Conservation (phyloP, 2,888 invertebrate species). For the Pandemis cinnamomeana region DNA sequence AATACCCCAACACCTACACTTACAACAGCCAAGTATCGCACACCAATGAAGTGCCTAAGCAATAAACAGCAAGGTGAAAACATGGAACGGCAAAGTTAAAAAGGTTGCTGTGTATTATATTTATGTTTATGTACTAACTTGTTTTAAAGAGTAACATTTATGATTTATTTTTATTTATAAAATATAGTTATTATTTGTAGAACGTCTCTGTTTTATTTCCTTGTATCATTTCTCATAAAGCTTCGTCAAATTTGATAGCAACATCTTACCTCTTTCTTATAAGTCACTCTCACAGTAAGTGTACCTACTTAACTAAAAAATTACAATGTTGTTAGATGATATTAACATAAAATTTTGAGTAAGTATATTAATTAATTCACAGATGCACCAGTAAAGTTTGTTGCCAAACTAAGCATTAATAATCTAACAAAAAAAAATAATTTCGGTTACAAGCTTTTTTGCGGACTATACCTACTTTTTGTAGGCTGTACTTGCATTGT, state of each 20-base stretch:
- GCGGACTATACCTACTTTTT: no score
- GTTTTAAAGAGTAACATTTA: background rate
- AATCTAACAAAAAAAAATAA: no score
- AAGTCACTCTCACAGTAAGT: no score
- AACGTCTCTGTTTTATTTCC: background rate
- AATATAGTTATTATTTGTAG: background rate
- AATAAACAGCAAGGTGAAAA: slow-evolving; percentile 6
- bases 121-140: background rate
- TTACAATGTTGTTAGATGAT: no score
- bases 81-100: background rate
- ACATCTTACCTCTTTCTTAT: no score
- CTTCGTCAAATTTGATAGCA: background rate
- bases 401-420: no score
- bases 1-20: slow-evolving; percentile 59
- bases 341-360: no score
- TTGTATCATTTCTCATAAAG: background rate
- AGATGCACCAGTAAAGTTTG: no score
- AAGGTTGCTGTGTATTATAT: background rate
- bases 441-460: no score
- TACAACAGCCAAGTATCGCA: slow-evolving; percentile 48
- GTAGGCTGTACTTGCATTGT: no score
- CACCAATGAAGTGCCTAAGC: slow-evolving; percentile 31
- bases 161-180: background rate
- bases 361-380: no score
- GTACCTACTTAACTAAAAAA: no score